These are phyloP conservation scores for Xenentodon cancila DNA, from an alignment of 2,797 vertebrate genomes.

Conservation along the genomic window DNA sequence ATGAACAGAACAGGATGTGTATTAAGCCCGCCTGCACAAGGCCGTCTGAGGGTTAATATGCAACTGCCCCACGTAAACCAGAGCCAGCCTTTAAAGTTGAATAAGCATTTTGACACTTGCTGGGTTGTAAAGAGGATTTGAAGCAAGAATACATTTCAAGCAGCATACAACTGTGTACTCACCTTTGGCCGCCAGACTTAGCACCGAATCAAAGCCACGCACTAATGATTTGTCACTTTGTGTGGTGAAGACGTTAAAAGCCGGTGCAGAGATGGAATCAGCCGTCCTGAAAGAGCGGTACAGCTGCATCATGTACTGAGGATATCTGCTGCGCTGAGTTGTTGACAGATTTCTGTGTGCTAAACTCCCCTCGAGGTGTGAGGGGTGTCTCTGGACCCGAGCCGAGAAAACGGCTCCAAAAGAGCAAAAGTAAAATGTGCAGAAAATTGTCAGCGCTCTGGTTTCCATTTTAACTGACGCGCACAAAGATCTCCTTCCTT, in stretches of 20 bases:
- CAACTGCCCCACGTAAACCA: constrained; percentile 83
- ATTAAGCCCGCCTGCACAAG: constrained; percentile 78
- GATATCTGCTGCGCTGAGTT: constrained; percentile 62
- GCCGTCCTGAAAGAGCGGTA: constrained; percentile 77
- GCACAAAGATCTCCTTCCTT: constrained; percentile 14
- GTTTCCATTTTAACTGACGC: constrained; percentile 55
- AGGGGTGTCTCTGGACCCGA: constrained; percentile 7
- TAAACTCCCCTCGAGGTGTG: constrained; percentile 12
- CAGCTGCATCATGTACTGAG: constrained; percentile 88
- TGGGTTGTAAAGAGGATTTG: constrained; percentile 77
- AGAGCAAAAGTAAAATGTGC: constrained; percentile 34
- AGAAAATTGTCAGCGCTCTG: constrained; percentile 24
- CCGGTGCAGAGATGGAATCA: constrained; percentile 30
- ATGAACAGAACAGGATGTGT: constrained; percentile 80
- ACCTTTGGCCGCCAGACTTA: constrained; percentile 86
- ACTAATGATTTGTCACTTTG: constrained; percentile 45
- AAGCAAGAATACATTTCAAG: constrained; percentile 55
- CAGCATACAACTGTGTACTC: constrained; percentile 41
- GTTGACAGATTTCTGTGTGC: constrained; percentile 47
- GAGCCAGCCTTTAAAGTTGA: constrained; percentile 81
- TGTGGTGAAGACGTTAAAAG: constrained; percentile 12
- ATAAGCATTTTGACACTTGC: constrained; percentile 82
- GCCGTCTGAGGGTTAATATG: constrained; percentile 85
- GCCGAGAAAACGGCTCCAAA: constrained; percentile 18
- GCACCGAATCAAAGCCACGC: constrained; percentile 76